These are phyloP conservation scores for Cotesia congregata DNA, from an alignment of 2,888 invertebrate genomes.

Conservation along the genomic window DNA sequence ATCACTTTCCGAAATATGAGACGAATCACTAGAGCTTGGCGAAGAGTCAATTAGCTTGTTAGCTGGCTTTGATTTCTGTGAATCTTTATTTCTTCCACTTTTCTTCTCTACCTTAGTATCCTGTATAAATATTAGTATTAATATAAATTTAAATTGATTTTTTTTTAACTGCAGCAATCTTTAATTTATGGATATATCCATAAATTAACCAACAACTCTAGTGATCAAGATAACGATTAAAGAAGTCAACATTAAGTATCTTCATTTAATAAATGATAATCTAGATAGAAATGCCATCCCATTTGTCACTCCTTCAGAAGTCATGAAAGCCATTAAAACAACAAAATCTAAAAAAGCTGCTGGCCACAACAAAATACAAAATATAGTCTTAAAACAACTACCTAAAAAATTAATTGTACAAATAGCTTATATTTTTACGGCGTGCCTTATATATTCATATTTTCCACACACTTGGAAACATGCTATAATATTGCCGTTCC, in stretches of 20 bases:
- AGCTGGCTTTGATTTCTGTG: too few species aligned
- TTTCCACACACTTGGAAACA: constrained; percentile 50
- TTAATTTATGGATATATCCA: background rate
- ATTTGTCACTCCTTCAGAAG: constrained; percentile 7
- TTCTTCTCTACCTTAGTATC: too few species aligned
- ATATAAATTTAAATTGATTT: too few species aligned
- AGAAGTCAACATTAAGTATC: background rate
- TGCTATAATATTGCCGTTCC: constrained; percentile 43
- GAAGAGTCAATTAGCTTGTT: too few species aligned
- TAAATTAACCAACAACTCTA: constrained; percentile 35
- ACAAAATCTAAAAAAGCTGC: constrained; percentile 22
- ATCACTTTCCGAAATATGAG: too few species aligned
- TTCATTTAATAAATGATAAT: background rate
- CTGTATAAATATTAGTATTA: too few species aligned
- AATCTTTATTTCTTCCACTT: too few species aligned
- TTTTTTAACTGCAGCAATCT: too few species aligned
- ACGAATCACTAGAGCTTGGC: too few species aligned
- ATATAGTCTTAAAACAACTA: constrained; percentile 49
- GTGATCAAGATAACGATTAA: constrained; percentile 10
- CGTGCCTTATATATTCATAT: constrained; percentile 44
- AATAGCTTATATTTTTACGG: constrained; percentile 49
- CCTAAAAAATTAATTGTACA: constrained; percentile 51
- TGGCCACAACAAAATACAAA: constrained; percentile 30
- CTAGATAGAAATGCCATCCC: background rate
- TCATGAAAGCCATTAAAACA: constrained; percentile 7